Evolutionary conservation across 2,797 vertebrate species (phyloP).

Genomic region (Takifugu ocellatus): DNA sequence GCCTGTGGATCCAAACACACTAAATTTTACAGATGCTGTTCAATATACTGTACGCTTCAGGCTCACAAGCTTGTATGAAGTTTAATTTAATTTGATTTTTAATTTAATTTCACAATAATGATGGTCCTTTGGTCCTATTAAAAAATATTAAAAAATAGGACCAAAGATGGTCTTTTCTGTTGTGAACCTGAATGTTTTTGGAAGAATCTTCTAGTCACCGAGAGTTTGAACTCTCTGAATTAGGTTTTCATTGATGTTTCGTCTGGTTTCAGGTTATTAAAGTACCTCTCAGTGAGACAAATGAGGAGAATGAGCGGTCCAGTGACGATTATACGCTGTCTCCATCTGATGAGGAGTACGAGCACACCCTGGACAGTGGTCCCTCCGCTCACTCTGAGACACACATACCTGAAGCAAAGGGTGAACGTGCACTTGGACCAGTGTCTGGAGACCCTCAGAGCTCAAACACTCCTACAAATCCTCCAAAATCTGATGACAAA

Average conservation of each 20-base stretch:
- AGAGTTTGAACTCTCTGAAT: not conserved
- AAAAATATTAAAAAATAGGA: too few relatives aligned
- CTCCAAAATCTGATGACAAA: not conserved
- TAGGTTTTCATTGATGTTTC: not conserved
- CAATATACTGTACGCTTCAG: too few relatives aligned
- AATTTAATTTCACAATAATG: too few relatives aligned
- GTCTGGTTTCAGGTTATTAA: slow-evolving; percentile 27
- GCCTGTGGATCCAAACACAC: slow-evolving; percentile 3
- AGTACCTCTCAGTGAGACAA: not conserved
- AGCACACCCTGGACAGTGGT: slow-evolving; percentile 42
- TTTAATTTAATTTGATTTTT: too few relatives aligned
- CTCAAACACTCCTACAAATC: slow-evolving; percentile 1
- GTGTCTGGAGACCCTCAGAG: slow-evolving; percentile 5
- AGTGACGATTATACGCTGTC: slow-evolving; percentile 49
- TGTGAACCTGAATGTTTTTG: too few relatives aligned
- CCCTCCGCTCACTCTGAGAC: slow-evolving; percentile 10
- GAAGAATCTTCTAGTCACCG: too few relatives aligned
- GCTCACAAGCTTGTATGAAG: too few relatives aligned
- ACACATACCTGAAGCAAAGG: too few relatives aligned
- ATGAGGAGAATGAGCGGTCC: slow-evolving; percentile 39
- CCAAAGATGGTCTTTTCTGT: too few relatives aligned
- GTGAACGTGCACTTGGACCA: too few relatives aligned
- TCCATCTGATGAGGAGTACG: slow-evolving; percentile 58
- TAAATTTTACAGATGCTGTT: not conserved
- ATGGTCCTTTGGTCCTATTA: too few relatives aligned